Evolutionary conservation across 2,797 vertebrate genomes (phyloP).

Genomic region (Miichthys miiuy): DNA sequence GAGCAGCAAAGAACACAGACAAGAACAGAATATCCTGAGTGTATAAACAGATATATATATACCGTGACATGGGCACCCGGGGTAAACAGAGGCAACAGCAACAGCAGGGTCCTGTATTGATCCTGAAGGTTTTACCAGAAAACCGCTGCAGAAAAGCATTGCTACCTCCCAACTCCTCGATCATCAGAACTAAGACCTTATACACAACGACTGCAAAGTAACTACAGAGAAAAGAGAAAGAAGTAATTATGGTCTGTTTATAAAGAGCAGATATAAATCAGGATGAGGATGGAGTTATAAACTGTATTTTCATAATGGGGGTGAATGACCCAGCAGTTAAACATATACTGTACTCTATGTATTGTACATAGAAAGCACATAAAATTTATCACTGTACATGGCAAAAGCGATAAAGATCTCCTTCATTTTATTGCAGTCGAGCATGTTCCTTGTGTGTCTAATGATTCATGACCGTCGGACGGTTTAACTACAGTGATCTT

Average conservation of each 20-base stretch:
- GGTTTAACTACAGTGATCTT: constrained; percentile 11
- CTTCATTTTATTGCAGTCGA: neutral
- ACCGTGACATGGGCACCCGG: constrained; percentile 83
- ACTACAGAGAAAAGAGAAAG: constrained; percentile 64
- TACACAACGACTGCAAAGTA: constrained; percentile 92
- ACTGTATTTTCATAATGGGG: neutral
- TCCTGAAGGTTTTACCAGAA: constrained; percentile 76
- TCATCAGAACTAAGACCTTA: constrained; percentile 88
- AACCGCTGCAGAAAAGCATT: constrained; percentile 81
- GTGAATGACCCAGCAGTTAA: neutral
- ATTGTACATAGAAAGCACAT: neutral
- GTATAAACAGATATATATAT: constrained; percentile 2
- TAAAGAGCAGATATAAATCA: neutral
- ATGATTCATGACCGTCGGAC: constrained; percentile 43
- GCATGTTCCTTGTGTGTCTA: constrained; percentile 25
- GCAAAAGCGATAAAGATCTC: constrained; percentile 7
- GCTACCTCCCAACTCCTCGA: constrained; percentile 88
- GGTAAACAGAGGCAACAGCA: constrained; percentile 90
- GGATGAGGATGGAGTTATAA: neutral
- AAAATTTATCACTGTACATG: neutral
- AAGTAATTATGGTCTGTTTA: neutral
- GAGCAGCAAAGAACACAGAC: neutral
- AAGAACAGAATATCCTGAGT: neutral
- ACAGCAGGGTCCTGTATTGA: constrained; percentile 89
- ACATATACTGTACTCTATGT: neutral